A percentile compares a stretch with the other conserved stretches of the same genome.
Conservation (phyloP, 2,113 vertebrate genomes). For the Anoplopoma fimbria region DNA sequence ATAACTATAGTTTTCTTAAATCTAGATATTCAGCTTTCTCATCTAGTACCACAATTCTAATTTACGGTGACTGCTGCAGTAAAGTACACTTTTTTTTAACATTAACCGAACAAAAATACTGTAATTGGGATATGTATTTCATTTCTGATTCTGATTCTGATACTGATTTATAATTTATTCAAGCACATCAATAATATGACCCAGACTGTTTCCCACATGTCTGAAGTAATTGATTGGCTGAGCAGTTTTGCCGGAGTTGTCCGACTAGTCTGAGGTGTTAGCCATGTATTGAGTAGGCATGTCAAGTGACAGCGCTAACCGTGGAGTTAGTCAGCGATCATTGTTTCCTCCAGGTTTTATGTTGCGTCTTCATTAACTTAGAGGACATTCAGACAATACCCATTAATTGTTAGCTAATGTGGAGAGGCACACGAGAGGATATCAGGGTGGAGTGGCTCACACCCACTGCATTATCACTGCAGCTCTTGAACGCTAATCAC, state of each 20-base stretch:
- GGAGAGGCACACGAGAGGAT: slow-evolving; percentile 35
- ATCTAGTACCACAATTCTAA: neutral
- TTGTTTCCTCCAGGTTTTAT: slow-evolving; percentile 9
- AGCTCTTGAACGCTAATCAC: slow-evolving; percentile 45
- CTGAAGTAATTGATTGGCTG: slow-evolving; percentile 1
- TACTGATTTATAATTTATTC: neutral
- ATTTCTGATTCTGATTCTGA: too few species aligned
- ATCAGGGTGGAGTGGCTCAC: slow-evolving; percentile 33
- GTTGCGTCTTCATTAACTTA: neutral
- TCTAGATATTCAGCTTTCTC: neutral
- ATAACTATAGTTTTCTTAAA: neutral
- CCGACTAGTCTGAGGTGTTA: slow-evolving; percentile 1
- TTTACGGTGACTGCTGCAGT: neutral
- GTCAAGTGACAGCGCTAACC: slow-evolving; percentile 15
- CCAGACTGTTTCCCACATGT: neutral
- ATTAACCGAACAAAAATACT: neutral
- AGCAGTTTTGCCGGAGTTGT: slow-evolving; percentile 7
- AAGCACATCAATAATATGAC: neutral
- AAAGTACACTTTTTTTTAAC: neutral
- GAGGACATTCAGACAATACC: slow-evolving; percentile 7
- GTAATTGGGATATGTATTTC: neutral
- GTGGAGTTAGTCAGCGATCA: slow-evolving; percentile 1
- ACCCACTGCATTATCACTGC: slow-evolving; percentile 37
- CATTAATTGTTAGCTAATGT: slow-evolving; percentile 31
- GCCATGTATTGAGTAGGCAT: slow-evolving; percentile 4